These are phyloP conservation scores for Tauraco hartlaubi DNA, from an alignment of 2,797 vertebrate genomes.

Conservation along the genomic window DNA sequence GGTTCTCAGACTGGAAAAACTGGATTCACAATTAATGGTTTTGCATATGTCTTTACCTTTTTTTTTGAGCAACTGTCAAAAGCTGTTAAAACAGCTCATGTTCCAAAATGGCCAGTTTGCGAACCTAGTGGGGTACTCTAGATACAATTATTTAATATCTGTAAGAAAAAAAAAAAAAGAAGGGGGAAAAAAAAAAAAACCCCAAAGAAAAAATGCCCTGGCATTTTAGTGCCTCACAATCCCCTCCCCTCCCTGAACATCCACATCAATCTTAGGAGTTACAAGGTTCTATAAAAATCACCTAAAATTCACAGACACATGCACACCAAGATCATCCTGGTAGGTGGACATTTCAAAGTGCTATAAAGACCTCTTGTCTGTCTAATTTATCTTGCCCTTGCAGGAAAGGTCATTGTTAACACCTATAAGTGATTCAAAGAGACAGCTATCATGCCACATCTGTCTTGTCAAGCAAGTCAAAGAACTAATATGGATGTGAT, in stretches of 20 bases:
- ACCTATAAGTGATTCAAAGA: neutral
- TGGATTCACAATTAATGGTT: neutral
- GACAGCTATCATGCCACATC: neutral
- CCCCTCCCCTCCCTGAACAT: neutral
- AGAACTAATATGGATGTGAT: neutral
- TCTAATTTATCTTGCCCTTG: constrained; percentile 18
- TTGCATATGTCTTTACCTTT: neutral
- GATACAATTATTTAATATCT: neutral
- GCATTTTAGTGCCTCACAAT: neutral
- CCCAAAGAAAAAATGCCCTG: neutral
- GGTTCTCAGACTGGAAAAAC: neutral
- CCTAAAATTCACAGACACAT: constrained; percentile 14
- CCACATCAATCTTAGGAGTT: neutral
- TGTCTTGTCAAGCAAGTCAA: neutral
- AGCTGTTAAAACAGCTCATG: neutral
- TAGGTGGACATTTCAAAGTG: neutral
- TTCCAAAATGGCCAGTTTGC: neutral
- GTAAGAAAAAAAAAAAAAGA: neutral
- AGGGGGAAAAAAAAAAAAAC: too few species aligned
- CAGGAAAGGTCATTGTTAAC: neutral
- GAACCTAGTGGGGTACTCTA: neutral
- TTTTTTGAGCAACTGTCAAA: neutral
- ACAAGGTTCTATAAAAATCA: neutral
- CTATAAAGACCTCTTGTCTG: neutral
- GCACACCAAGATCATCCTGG: neutral